phyloP scores from a whole-genome alignment of 2,888 invertebrate species.

The Acronicta leporina region DNA sequence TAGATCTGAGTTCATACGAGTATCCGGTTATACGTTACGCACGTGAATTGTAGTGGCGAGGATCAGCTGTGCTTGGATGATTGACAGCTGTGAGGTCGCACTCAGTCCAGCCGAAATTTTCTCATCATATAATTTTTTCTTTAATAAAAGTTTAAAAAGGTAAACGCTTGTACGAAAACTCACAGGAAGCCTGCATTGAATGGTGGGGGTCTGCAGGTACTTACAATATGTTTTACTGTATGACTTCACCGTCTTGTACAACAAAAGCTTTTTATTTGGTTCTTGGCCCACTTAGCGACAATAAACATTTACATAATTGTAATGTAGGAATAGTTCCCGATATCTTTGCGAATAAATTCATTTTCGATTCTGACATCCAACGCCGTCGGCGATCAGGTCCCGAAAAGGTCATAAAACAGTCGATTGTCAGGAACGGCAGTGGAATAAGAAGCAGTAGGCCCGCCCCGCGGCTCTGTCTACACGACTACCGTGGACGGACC shows the following conservation, averaged over 20 bases:
- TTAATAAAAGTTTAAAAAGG: too few species aligned
- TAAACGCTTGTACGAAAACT: too few species aligned
- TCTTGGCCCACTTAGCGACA: slow-evolving; percentile 5
- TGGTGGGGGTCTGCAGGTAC: too few species aligned
- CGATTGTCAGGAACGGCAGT: slow-evolving; percentile 40
- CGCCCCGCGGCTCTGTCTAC: slow-evolving; percentile 57
- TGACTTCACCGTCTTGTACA: background rate
- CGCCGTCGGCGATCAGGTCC: slow-evolving; percentile 48
- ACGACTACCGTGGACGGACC: slow-evolving; percentile 80
- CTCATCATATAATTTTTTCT: background rate
- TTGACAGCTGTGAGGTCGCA: background rate
- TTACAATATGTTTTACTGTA: too few species aligned
- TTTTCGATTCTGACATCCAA: slow-evolving; percentile 38
- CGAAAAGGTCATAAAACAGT: slow-evolving; percentile 55
- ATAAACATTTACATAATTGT: slow-evolving; percentile 35
- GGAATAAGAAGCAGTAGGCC: slow-evolving; percentile 45
- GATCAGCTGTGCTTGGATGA: background rate
- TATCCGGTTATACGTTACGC: too few species aligned
- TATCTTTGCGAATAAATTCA: slow-evolving; percentile 42
- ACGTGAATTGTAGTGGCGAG: too few species aligned
- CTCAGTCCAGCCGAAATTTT: background rate
- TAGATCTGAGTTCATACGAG: too few species aligned
- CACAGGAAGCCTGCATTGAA: too few species aligned
- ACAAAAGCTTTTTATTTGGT: background rate
- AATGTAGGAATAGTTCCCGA: slow-evolving; percentile 10